phyloP scores from a whole-genome alignment of 2,888 invertebrate genomes.

The Pristionchus entomophagus region DNA sequence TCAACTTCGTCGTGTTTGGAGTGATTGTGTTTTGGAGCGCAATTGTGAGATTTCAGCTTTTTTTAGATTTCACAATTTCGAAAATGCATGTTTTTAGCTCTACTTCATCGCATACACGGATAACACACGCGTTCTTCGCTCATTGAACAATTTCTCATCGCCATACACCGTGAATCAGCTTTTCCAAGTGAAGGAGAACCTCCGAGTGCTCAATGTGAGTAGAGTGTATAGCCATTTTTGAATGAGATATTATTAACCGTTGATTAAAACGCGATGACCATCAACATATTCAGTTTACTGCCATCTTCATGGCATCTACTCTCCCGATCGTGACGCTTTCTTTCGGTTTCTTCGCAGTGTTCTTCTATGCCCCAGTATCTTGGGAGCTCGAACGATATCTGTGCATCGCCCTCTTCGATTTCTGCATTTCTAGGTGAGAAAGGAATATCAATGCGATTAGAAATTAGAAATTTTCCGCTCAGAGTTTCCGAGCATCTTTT shows the following conservation, averaged over 20 bases:
- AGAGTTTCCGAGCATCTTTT: neutral
- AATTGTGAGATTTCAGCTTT: neutral
- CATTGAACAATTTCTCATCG: neutral
- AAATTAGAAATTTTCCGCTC: neutral
- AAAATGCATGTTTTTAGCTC: neutral
- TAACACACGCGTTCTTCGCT: neutral
- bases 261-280: no score
- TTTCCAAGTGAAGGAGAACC: neutral
- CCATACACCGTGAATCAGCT: neutral
- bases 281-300: neutral
- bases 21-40: neutral
- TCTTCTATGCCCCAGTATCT: neutral
- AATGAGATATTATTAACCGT: neutral
- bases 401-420: neutral
- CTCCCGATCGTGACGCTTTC: neutral
- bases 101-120: neutral
- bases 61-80: neutral
- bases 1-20: neutral
- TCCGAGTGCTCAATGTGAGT: neutral
- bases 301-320: neutral
- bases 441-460: no score
- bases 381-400: neutral
- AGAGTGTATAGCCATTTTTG: no score
- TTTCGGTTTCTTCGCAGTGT: neutral
- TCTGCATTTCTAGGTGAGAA: slow-evolving; percentile 4